Evolutionary conservation across 1,140 invertebrate species (phyloP).

Genomic region (Palaemon carinicauda): DNA sequence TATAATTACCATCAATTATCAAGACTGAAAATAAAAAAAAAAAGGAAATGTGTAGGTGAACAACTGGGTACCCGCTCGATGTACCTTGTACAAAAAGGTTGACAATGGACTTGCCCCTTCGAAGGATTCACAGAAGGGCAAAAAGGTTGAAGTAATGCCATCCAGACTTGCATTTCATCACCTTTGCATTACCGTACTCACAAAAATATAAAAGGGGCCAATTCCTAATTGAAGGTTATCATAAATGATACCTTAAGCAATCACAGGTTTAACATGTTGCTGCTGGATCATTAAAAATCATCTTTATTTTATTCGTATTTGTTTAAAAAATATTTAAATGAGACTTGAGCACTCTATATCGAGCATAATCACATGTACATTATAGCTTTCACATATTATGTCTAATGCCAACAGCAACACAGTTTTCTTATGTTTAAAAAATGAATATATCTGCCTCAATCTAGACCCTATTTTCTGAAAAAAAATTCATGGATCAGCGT

Average conservation of each 20-base stretch:
- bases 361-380: background rate
- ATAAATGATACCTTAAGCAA: background rate
- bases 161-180: no score
- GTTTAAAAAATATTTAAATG: background rate
- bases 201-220: no score
- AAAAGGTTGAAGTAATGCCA: no score
- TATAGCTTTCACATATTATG: background rate
- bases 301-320: background rate
- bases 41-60: no score
- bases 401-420: background rate
- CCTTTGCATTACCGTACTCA: no score
- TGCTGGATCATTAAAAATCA: background rate
- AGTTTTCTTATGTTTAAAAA: background rate
- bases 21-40: background rate
- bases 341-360: background rate
- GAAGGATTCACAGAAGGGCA: no score
- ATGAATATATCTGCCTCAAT: no score
- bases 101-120: no score
- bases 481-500: no score
- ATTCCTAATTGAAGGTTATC: background rate
- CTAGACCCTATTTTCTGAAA: no score
- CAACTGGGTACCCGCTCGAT: no score
- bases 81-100: no score
- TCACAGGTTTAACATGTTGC: conserved; percentile 1
- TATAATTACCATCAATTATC: background rate